Base-by-base conservation (phyloP, 2,797 vertebrate species). In the Coregonus ussuriensis region DNA sequence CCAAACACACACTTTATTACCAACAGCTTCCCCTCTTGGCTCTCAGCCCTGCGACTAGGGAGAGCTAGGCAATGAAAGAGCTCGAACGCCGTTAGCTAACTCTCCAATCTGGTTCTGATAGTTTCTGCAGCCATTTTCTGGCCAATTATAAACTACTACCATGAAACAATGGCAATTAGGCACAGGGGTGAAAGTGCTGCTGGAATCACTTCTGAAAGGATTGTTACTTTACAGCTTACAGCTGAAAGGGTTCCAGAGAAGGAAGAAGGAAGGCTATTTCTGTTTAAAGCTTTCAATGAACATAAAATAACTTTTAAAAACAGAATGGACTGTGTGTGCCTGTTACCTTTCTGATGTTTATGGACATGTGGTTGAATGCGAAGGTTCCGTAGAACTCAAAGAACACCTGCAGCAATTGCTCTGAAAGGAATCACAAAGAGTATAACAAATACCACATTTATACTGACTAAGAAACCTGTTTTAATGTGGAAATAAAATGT, bases 301-400 rank as follows among this genome's bases (percentile, higher is more conserved):
- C 59, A 62, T 62, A 21, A n/a, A 62, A 62, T 25, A 6, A 62
- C 59, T 21, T 62, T n/a, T 21, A 9, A 1, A 59, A 59, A 21
- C 14, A 21, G 21, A 59, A 41, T 41, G 41, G 41, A 9, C 7
- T 62, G n/a, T 62, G 18, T 59, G 59, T 51, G 74, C 66, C 67
- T 83, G 76, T 93, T 91, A 99, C 98, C 96, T 97, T 97, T 87
- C 96, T 94, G 89, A 99, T 96, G 90, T 95, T 95, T 89, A 99
- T 84, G 63, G 97, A 97, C 93, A 93, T 94, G 84, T 41, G 96
- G 82, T 77, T 95, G 90, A 97, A 99, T 68, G 94, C 74, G 11
- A 99, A 99, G 70, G 93, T 95, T 78, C 93, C 92, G 86, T 96
- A 99, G 93, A 95, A 99, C 76, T 98, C 96, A 86, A 99, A 97